A percentile compares a stretch with the other conserved stretches of the same genome.
phyloP scores from a whole-genome alignment of 2,888 invertebrate species.

The Sclerodermus sp. region DNA sequence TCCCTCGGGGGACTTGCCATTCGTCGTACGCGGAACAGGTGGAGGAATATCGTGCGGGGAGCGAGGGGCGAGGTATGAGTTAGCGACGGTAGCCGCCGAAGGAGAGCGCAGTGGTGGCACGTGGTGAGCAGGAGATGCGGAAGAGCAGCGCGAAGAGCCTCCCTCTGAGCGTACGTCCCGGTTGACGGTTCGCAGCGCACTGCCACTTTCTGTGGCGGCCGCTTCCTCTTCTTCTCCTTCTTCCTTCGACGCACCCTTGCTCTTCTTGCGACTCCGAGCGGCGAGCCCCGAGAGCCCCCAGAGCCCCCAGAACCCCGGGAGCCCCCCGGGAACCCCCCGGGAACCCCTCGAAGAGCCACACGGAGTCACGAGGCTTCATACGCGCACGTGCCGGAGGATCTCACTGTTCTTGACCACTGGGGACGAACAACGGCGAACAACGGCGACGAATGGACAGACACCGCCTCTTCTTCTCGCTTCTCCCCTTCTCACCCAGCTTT shows the following conservation, averaged over 20 bases:
- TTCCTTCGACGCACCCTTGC: conserved; percentile 21
- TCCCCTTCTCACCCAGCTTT: conserved; percentile 9
- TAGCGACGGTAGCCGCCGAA: too few species aligned
- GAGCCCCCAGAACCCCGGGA: too few species aligned
- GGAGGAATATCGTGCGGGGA: too few species aligned
- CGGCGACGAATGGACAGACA: conserved; percentile 22
- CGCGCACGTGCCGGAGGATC: conserved; percentile 37
- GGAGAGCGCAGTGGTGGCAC: too few species aligned
- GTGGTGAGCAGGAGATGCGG: conserved; percentile 19
- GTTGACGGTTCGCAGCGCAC: conserved; percentile 43
- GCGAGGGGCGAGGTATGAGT: too few species aligned
- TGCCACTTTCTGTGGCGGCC: conserved; percentile 38
- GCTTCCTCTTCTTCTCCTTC: conserved; percentile 31
- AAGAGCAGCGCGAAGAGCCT: neutral
- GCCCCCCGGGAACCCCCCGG: too few species aligned
- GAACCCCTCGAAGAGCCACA: too few species aligned
- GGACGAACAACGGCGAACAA: conserved; percentile 14
- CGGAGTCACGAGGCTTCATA: conserved; percentile 30
- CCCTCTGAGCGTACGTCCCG: conserved; percentile 33
- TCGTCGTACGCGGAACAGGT: too few species aligned
- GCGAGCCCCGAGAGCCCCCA: too few species aligned
- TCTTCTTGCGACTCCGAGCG: conserved; percentile 15
- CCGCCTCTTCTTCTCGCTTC: conserved; percentile 32
- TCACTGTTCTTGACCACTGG: conserved; percentile 13
- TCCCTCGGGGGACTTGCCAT: too few species aligned